Evolutionary conservation across 2,797 vertebrate species (phyloP).

Genomic region (Microctenopoma stevenorrisi): DNA sequence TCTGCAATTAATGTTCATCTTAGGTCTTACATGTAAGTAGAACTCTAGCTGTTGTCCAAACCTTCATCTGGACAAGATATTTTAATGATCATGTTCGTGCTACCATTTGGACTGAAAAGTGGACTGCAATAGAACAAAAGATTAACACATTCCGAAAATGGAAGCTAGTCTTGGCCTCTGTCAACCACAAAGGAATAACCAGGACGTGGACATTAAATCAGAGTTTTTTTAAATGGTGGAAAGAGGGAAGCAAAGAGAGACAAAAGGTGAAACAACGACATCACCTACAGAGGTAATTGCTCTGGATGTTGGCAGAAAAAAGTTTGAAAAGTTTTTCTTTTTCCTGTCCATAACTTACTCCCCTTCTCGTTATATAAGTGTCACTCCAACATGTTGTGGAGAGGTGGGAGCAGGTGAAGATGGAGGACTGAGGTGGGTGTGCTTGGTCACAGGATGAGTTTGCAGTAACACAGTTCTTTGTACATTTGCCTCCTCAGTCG

Average conservation of each 20-base stretch:
- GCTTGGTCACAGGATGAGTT: conserved; percentile 88
- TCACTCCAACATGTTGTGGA: conserved; percentile 33
- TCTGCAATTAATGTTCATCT: neutral
- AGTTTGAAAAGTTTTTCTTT: conserved; percentile 42
- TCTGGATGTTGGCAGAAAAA: conserved; percentile 59
- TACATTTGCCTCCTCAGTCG: conserved; percentile 94
- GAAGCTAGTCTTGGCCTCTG: conserved; percentile 70
- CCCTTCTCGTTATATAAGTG: conserved; percentile 40
- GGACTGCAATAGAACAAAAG: conserved; percentile 26
- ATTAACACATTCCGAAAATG: conserved; percentile 44
- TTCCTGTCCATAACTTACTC: conserved; percentile 50
- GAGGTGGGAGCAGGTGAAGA: conserved; percentile 24
- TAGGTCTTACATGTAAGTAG: conserved; percentile 9
- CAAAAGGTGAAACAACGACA: conserved; percentile 45
- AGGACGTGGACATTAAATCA: conserved; percentile 53
- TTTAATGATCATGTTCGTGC: conserved; percentile 19
- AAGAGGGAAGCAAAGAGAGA: conserved; percentile 33
- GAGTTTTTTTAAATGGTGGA: conserved; percentile 28
- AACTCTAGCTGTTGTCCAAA: conserved; percentile 6
- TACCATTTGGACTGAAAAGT: conserved; percentile 32
- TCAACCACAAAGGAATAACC: conserved; percentile 74
- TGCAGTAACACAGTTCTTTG: conserved; percentile 97
- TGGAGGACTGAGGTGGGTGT: neutral
- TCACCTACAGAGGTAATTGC: conserved; percentile 47
- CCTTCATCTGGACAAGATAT: conserved; percentile 4